Percentiles rank a stretch among this genome's conserved stretches.
phyloP scores from a whole-genome alignment of 1,140 invertebrate species.

The Nephila pilipes region DNA sequence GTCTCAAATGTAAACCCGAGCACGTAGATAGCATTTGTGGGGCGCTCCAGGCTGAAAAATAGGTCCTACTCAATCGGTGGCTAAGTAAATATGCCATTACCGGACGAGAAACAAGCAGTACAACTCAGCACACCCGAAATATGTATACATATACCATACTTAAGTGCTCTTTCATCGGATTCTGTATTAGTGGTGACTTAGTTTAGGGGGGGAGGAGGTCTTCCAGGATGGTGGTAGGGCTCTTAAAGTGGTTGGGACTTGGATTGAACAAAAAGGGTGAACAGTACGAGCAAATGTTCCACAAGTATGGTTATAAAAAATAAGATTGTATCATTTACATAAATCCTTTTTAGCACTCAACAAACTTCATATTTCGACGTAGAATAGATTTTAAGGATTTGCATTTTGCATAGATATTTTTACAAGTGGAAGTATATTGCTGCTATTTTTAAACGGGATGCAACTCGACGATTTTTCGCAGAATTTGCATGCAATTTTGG shows the following conservation, averaged over 20 bases:
- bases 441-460: neutral
- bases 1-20: slow-evolving; percentile 49
- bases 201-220: neutral
- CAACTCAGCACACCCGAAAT: neutral
- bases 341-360: slow-evolving; percentile 35
- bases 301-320: neutral
- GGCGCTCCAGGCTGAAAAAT: slow-evolving; percentile 43
- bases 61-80: slow-evolving; percentile 48
- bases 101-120: neutral
- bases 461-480: neutral
- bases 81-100: slow-evolving; percentile 72
- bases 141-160: slow-evolving; percentile 12
- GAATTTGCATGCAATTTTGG: too few relatives aligned
- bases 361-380: neutral
- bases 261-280: neutral
- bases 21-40: slow-evolving; percentile 59
- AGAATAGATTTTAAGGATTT: neutral
- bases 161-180: slow-evolving; percentile 51
- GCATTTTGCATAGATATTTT: neutral
- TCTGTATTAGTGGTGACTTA: slow-evolving; percentile 20
- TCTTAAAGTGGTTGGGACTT: neutral
- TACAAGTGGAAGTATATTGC: neutral
- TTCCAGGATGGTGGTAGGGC: neutral
- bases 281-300: neutral
- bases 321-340: neutral